Percentiles rank a stretch among this genome's conserved stretches.
Conservation (phyloP, 2,113 vertebrate species). For the Dryoscopus gambensis region DNA sequence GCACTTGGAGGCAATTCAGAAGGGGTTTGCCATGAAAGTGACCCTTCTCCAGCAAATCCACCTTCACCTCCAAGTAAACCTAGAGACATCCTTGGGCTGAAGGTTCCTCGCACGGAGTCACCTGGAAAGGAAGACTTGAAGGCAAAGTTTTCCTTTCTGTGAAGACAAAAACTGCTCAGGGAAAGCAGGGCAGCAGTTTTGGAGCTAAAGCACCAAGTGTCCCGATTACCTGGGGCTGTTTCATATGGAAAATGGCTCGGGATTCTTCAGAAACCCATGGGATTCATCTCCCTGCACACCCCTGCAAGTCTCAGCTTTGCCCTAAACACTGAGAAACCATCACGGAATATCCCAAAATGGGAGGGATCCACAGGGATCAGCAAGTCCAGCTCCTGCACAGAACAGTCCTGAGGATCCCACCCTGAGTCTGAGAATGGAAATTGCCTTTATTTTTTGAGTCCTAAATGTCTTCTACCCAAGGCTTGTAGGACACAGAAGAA, state of each 20-base stretch:
- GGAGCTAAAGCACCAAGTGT: neutral
- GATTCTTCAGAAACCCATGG: neutral
- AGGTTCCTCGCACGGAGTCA: neutral
- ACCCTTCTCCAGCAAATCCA: neutral
- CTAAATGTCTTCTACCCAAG: neutral
- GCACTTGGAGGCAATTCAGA: neutral
- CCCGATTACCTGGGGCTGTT: neutral
- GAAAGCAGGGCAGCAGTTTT: neutral
- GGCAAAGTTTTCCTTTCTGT: neutral
- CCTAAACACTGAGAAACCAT: neutral
- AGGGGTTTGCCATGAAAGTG: neutral
- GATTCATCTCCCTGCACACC: neutral
- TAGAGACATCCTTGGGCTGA: accelerated
- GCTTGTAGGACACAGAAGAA: neutral
- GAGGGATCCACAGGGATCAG: neutral
- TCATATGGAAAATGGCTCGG: neutral
- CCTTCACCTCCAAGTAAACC: no score
- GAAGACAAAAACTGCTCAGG: neutral
- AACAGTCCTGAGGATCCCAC: neutral
- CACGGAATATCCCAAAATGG: neutral
- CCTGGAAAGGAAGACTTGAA: neutral
- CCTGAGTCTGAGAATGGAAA: neutral
- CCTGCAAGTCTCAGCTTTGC: neutral
- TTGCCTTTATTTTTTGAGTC: neutral
- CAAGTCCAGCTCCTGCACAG: neutral